Percentiles rank a stretch among this genome's conserved stretches.
phyloP scores from a whole-genome alignment of 2,113 vertebrate genomes.

The Motacilla tschutschensis region DNA sequence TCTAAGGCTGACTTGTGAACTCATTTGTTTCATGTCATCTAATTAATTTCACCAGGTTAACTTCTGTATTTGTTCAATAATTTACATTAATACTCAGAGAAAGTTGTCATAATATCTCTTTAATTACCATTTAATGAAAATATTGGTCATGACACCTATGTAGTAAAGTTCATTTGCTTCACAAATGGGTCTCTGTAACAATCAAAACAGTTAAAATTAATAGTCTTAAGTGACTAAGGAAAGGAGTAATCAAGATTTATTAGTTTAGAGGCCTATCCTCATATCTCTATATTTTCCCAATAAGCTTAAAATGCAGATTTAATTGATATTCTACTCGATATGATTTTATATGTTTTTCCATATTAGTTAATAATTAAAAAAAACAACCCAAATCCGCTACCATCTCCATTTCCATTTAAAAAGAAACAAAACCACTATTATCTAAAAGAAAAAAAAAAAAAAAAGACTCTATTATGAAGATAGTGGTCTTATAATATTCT shows the following conservation, averaged over 20 bases:
- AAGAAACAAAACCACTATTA: not conserved
- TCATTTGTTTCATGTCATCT: not conserved
- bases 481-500: no score
- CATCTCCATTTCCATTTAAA: not conserved
- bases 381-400: accelerated
- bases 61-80: not conserved
- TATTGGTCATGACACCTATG: not conserved
- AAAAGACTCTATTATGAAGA: no score
- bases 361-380: not conserved
- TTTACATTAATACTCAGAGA: not conserved
- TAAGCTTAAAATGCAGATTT: not conserved
- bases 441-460: no score
- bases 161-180: not conserved
- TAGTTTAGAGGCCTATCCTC: not conserved
- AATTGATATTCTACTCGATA: not conserved
- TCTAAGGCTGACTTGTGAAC: not conserved
- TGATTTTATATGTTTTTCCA: not conserved
- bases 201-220: not conserved
- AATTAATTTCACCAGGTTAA: not conserved
- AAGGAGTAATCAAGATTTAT: not conserved
- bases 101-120: not conserved
- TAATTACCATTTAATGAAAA: not conserved
- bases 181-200: not conserved
- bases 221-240: not conserved
- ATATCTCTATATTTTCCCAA: not conserved